These are phyloP conservation scores for Paraescarpia echinospica DNA, from an alignment of 1,140 invertebrate species.

Conservation along the genomic window DNA sequence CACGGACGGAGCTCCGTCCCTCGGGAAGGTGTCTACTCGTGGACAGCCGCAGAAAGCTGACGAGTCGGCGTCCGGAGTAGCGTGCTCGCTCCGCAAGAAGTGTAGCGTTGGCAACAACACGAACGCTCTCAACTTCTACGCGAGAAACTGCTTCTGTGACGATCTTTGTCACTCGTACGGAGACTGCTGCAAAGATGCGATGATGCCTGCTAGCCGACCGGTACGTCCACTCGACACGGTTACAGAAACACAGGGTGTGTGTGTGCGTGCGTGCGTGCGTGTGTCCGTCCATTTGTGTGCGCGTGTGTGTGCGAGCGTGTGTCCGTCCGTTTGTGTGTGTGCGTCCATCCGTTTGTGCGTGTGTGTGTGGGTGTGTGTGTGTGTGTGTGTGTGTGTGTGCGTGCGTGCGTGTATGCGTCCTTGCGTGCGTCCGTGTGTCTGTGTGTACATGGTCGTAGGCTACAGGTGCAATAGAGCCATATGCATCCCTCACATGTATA, in stretches of 20 bases:
- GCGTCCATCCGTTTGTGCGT: not conserved
- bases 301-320: not conserved
- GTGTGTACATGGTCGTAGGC: too few relatives aligned
- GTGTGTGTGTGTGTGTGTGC: not conserved
- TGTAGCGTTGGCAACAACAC: not conserved
- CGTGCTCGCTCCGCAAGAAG: not conserved
- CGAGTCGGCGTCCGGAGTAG: not conserved
- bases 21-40: not conserved
- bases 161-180: conserved; percentile 25
- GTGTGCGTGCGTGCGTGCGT: not conserved
- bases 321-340: not conserved
- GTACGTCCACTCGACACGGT: not conserved
- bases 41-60: not conserved
- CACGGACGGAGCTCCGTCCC: not conserved
- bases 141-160: conserved; percentile 27
- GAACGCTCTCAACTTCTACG: conserved; percentile 18
- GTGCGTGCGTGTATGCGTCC: not conserved
- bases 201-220: not conserved
- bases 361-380: not conserved
- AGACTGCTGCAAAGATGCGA: conserved; percentile 28
- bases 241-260: too few relatives aligned
- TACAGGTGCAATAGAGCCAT: too few relatives aligned
- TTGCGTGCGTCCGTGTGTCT: too few relatives aligned
- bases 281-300: not conserved
- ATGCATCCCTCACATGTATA: too few relatives aligned